Evolutionary conservation across 2,888 invertebrate species (phyloP).

Genomic region (Tipula helvola): DNA sequence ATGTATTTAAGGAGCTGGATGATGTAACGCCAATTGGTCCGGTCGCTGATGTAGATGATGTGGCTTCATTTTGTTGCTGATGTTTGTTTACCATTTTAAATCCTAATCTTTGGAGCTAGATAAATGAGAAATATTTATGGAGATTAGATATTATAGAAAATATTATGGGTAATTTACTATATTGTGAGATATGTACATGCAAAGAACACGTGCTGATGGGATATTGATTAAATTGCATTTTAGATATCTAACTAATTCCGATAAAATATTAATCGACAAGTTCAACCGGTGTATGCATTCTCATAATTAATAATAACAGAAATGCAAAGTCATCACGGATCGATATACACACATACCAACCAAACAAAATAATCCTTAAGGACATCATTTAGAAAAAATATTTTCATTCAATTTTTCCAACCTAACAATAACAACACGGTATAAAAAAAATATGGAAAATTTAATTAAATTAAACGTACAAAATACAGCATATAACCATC

Average conservation of each 20-base stretch:
- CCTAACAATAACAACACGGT: background rate
- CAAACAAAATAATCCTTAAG: background rate
- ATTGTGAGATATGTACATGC: background rate
- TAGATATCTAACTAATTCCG: background rate
- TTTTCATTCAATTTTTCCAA: background rate
- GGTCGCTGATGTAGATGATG: conserved; percentile 9
- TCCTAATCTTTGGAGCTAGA: conserved; percentile 50
- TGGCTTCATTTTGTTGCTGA: conserved; percentile 27
- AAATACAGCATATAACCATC: background rate
- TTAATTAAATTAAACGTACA: background rate
- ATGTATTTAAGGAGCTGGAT: background rate
- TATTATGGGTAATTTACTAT: too few relatives aligned
- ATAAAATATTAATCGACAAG: background rate
- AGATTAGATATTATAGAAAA: background rate
- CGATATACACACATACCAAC: background rate
- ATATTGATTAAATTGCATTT: too few relatives aligned
- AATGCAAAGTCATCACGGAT: background rate
- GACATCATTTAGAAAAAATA: background rate
- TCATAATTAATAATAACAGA: background rate
- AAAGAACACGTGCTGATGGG: background rate
- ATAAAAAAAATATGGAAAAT: background rate
- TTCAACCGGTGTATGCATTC: background rate
- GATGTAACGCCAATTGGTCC: background rate
- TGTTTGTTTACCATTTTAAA: conserved; percentile 42
- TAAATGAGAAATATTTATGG: background rate